These are phyloP conservation scores for Hycleus phaleratus DNA, from an alignment of 1,140 invertebrate genomes.

Conservation along the genomic window DNA sequence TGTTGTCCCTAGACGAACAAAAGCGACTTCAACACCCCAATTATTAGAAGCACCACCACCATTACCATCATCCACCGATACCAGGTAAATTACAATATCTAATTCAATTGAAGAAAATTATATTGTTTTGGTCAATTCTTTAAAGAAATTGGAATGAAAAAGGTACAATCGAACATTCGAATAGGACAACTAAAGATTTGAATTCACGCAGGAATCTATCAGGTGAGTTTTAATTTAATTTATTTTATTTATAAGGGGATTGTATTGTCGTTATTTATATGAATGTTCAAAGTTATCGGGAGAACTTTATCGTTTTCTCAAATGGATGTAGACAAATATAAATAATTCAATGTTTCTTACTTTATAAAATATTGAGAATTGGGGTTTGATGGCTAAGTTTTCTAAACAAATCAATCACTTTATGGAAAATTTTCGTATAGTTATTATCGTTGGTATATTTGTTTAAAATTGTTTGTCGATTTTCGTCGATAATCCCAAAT, in stretches of 20 bases:
- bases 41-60: conserved; percentile 37
- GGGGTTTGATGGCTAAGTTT: no score
- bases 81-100: conserved; percentile 21
- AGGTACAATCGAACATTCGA: conserved; percentile 4
- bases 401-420: no score
- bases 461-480: no score
- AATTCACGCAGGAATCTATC: conserved; percentile 13
- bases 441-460: no score
- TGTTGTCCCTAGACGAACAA: conserved; percentile 41
- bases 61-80: conserved; percentile 16
- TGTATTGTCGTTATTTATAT: no score
- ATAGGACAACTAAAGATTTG: conserved; percentile 11
- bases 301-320: no score
- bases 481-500: no score
- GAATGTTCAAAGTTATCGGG: no score
- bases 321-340: no score
- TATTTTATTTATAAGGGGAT: neutral
- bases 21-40: conserved; percentile 49
- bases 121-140: neutral
- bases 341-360: no score
- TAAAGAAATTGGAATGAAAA: conserved; percentile 20
- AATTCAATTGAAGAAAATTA: neutral
- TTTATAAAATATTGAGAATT: no score
- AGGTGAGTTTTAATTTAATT: conserved; percentile 5
- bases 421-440: no score